These are phyloP conservation scores for Anarhynchus alexandrinus DNA, from an alignment of 2,113 vertebrate genomes.

Conservation along the genomic window DNA sequence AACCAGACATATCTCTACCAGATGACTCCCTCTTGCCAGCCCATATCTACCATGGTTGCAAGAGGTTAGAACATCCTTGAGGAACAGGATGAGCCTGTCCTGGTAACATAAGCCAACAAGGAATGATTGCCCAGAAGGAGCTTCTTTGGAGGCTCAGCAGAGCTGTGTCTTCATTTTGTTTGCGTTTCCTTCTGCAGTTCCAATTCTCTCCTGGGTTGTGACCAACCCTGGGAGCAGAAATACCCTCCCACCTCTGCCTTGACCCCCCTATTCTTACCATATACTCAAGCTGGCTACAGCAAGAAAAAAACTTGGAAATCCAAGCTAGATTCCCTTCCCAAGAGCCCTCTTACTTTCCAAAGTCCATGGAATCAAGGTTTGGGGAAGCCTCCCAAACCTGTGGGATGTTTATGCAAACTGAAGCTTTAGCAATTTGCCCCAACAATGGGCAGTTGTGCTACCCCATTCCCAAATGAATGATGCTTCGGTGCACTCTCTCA, in stretches of 20 bases:
- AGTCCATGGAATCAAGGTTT: background rate
- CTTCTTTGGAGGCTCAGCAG: background rate
- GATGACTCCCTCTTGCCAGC: conserved; percentile 1
- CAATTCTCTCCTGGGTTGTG: background rate
- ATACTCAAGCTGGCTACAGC: background rate
- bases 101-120: background rate
- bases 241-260: background rate
- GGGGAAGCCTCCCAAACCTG: background rate
- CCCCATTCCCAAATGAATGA: background rate
- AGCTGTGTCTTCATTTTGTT: background rate
- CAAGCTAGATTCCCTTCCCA: background rate
- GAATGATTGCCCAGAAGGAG: background rate
- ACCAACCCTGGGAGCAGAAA: background rate
- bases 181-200: background rate
- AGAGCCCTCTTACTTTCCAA: background rate
- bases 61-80: background rate
- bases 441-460: background rate
- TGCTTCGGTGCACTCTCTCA: background rate
- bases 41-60: background rate
- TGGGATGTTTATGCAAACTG: background rate
- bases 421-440: conserved; percentile 10
- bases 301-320: background rate
- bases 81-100: background rate
- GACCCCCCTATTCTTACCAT: background rate
- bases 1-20: conserved; percentile 52